Evolutionary conservation across 1,140 invertebrate genomes (phyloP), one percentile per base, ranked within the genome.

Genomic region (Lysiphlebus fabarum): DNA sequence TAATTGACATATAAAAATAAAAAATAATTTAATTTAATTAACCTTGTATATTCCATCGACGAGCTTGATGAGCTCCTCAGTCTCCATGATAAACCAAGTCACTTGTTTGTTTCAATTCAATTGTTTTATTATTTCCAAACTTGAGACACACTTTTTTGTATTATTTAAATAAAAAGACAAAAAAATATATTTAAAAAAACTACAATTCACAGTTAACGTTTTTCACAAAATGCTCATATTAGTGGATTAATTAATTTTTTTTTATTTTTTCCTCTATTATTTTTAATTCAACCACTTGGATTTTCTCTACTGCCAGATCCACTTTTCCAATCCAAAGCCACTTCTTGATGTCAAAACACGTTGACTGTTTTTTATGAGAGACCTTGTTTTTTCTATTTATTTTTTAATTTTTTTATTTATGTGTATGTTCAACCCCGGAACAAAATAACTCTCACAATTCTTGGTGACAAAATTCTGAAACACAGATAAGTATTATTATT

Each of bases 41-140:
- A 92, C 90, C 87, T 92, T 91, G 75, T 93, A 92, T 70, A 92
- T 91, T 68, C 90, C 90, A 81, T 93, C 90, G 65, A 93, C 90
- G 66, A 92, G 87, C 82, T 90, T 91, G 68, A 90, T 92, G 65
- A 93, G 86, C 81, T 93, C 90, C 78, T 92, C 90, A 66, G 89
- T 90, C 82, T 92, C 90, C 90, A 93, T 92, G 63, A 64, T 26
- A 1, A 26, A 26, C 17, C 17, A 26, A 26, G 17, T 26, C 17
- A 26, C 17, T 26, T 26, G 17, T 26, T 26, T 26, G 17, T 26
- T 26, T 26, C 4, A 26, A 26, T 4, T 2, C 17, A 26, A 26
- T 26, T 26, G 17, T 26, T 26, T 26, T 26, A 4, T 26, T 26
- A 26, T 71, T 55, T 53, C 61, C 53, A n/a, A n/a, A 60, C 64